Base-by-base conservation (phyloP, 2,888 invertebrate genomes). In the Lasioglossum pauxillum region DNA sequence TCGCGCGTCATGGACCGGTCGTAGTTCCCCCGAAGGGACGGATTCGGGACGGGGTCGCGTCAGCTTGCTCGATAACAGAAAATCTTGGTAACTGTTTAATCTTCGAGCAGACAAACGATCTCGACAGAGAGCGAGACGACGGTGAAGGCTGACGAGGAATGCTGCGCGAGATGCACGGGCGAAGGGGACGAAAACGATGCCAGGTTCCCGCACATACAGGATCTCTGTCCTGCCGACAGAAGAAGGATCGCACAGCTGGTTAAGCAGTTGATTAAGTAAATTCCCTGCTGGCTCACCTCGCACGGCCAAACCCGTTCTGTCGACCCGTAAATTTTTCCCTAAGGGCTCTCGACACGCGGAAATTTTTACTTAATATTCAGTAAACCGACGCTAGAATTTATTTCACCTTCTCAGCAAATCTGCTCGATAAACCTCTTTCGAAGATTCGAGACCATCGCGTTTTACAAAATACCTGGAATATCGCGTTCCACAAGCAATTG, bases 201-300 rank as follows among this genome's bases (percentile, higher is more conserved):
- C 44, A 74, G 82, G 44, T 82, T 85, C 41, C 89, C 90, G 38
- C 93, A 91, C 81, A 93, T 92, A 46, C 89, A 90, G 75, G 91
- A 92, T 80, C 87, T 93, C 49, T 92, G 93, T 73, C 88, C 91
- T 19, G 89, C 90, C n/a, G 93, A 93, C 85, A 91, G 89, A 57
- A 89, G 84, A 81, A 89, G 90, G 83, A 92, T 93, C 41, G 91
- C 90, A 14, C 85, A 91, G 82, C 89, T 93, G 60, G 90, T 93
- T 69, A 88, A 90, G 81, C 90, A 92, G 64, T 86, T 93, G 41
- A 91, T 91, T n/a, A 91, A 91, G 92, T 93, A 86, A 91, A 83
- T 53, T 73, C 44, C 35, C 44, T 12, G 67, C 3, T 35, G 69
- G 10, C 7, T 23, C 23, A 8, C 23, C 69, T 23, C 12, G 12